Percentiles rank a stretch among this genome's conserved stretches.
Evolutionary conservation across 2,797 vertebrate genomes (phyloP).

Genomic region (Protosalanx chinensis): DNA sequence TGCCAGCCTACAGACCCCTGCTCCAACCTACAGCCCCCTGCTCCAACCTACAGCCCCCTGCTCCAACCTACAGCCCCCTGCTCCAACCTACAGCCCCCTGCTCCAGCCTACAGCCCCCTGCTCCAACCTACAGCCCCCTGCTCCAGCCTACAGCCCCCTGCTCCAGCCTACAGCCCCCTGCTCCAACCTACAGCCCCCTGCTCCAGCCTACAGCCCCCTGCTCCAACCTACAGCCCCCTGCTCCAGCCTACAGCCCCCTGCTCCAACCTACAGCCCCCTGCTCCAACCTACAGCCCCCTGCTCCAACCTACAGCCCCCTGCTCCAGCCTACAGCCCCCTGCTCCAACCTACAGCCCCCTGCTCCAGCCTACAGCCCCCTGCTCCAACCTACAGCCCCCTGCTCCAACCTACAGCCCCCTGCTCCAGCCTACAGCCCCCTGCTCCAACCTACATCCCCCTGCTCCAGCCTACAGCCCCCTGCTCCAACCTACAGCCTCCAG

Average conservation of each 20-base stretch:
- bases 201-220: no score
- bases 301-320: neutral
- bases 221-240: no score
- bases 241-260: no score
- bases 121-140: neutral
- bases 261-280: neutral
- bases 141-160: neutral
- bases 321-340: neutral
- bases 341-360: no score
- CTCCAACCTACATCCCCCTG: neutral
- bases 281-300: neutral
- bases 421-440: neutral
- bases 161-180: neutral
- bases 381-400: neutral
- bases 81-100: no score
- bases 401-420: neutral
- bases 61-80: neutral
- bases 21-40: neutral
- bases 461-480: no score
- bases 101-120: no score
- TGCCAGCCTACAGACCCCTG: no score
- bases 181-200: neutral
- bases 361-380: no score
- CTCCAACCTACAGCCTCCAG: no score
- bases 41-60: neutral